A percentile compares a stretch with the other conserved stretches of the same genome.
phyloP scores from a whole-genome alignment of 2,888 invertebrate species.

The Eilema griseolum region DNA sequence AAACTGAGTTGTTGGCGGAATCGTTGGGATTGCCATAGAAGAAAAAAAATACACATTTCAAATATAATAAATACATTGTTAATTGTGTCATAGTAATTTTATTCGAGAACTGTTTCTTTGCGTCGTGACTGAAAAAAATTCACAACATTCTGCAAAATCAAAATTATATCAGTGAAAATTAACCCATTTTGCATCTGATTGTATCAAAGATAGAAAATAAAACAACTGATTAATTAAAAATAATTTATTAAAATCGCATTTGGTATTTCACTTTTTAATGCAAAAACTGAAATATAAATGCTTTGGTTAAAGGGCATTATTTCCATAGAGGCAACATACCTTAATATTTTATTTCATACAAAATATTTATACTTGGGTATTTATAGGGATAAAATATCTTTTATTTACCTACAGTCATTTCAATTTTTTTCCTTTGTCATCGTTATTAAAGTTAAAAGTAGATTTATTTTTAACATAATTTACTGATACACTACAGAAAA shows the following conservation, averaged over 20 bases:
- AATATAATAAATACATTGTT: too few relatives aligned
- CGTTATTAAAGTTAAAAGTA: background rate
- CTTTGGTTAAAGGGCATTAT: background rate
- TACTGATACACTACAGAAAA: too few relatives aligned
- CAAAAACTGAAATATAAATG: background rate
- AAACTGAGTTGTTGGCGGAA: too few relatives aligned
- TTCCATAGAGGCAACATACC: background rate
- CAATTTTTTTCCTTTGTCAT: background rate
- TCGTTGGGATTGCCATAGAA: too few relatives aligned
- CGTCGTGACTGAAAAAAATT: too few relatives aligned
- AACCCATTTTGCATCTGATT: background rate
- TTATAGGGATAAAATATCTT: background rate
- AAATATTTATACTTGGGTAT: background rate
- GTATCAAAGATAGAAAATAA: background rate
- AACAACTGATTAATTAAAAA: background rate
- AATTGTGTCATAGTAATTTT: too few relatives aligned
- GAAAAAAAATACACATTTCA: too few relatives aligned
- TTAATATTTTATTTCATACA: background rate
- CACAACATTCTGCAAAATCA: too few relatives aligned
- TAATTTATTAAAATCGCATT: background rate
- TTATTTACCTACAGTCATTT: background rate
- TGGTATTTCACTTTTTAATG: background rate
- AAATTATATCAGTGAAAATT: background rate
- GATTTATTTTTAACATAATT: background rate
- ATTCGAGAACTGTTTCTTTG: too few relatives aligned